Percentiles rank a stretch among this genome's conserved stretches.
Conservation (phyloP, 2,797 vertebrate species). For the Mus caroli region DNA sequence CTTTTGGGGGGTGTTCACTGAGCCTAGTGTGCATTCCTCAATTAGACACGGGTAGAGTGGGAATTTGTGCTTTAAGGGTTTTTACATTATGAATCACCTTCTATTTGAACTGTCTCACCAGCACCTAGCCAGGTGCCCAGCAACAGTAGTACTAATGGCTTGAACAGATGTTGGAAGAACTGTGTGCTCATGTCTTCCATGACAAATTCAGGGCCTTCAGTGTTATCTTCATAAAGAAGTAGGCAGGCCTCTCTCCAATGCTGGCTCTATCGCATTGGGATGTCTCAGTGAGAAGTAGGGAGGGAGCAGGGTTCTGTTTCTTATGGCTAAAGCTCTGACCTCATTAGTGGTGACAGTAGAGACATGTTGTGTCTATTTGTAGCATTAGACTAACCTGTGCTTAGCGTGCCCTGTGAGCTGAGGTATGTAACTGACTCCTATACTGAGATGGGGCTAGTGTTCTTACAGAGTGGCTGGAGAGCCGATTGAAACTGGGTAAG, state of each 20-base stretch:
- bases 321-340: neutral
- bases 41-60: neutral
- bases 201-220: neutral
- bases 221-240: conserved; percentile 14
- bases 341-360: neutral
- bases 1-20: neutral
- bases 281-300: neutral
- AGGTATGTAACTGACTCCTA: neutral
- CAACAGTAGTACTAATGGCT: neutral
- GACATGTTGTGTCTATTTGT: neutral
- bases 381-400: neutral
- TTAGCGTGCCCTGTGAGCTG: neutral
- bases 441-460: neutral
- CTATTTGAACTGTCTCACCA: conserved; percentile 2
- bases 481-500: neutral
- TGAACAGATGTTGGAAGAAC: neutral
- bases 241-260: neutral
- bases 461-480: neutral
- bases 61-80: neutral
- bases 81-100: neutral
- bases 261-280: neutral
- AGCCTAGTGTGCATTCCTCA: neutral
- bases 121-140: neutral
- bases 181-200: conserved; percentile 5
- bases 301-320: neutral